Conservation (phyloP, 2,113 vertebrate genomes). For the Cynocephalus volans region DNA sequence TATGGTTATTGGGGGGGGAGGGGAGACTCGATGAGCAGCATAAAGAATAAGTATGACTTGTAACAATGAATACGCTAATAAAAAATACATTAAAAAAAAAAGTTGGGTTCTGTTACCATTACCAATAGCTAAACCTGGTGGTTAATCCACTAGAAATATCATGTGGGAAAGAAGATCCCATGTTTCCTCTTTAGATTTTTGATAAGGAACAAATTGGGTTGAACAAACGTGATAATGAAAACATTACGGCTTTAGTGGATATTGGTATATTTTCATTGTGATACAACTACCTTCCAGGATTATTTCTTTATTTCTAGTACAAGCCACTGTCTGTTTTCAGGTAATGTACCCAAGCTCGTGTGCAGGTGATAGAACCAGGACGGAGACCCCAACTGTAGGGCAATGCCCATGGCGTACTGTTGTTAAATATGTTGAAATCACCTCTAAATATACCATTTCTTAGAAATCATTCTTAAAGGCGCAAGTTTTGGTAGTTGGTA, state of each 20-base stretch:
- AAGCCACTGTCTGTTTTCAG: background rate
- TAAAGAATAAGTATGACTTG: no score
- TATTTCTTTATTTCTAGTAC: background rate
- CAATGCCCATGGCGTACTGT: background rate
- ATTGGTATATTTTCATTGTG: background rate
- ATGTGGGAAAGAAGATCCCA: background rate
- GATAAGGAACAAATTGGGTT: background rate
- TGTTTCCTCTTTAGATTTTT: conserved; percentile 18
- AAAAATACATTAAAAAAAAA: no score
- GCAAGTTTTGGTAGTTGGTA: background rate
- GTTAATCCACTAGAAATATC: background rate
- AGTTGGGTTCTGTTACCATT: background rate
- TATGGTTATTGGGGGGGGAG: no score
- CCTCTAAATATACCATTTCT: background rate
- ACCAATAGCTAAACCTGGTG: background rate
- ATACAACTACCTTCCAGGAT: background rate
- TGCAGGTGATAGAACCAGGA: background rate
- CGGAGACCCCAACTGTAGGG: background rate
- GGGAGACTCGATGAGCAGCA: no score
- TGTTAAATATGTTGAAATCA: conserved; percentile 20
- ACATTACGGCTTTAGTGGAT: background rate
- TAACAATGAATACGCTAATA: no score
- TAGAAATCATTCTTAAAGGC: conserved; percentile 33
- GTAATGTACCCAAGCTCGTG: background rate
- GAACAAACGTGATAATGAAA: background rate